Conservation (phyloP, 2,113 vertebrate genomes). For the Terrapene triunguis region DNA sequence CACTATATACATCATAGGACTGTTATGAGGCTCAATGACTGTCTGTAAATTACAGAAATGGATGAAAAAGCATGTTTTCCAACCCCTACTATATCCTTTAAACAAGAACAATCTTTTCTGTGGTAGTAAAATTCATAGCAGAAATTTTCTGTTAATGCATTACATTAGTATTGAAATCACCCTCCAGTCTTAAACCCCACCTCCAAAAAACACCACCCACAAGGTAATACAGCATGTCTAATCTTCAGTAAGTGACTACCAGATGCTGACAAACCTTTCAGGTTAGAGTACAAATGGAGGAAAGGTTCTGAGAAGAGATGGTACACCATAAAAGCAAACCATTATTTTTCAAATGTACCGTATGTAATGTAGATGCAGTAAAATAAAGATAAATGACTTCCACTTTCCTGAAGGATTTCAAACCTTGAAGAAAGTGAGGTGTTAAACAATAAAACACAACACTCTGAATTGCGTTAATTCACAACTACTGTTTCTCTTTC, state of each 20-base stretch:
- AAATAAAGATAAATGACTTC: neutral
- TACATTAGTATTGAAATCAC: neutral
- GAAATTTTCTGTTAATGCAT: neutral
- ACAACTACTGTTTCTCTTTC: neutral
- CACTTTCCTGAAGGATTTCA: neutral
- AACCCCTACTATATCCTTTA: neutral
- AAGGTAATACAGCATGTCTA: neutral
- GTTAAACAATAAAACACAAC: neutral
- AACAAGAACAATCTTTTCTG: neutral
- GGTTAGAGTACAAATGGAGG: neutral
- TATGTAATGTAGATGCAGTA: neutral
- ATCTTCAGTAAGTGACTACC: neutral
- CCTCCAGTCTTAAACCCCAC: neutral
- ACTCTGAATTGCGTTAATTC: neutral
- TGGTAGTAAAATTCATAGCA: accelerated
- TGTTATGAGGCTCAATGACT: neutral
- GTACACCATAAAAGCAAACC: neutral
- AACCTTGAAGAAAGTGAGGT: neutral
- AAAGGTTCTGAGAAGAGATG: neutral
- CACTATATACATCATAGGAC: neutral
- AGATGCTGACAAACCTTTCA: accelerated
- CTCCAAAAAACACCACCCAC: neutral
- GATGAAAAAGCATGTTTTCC: neutral
- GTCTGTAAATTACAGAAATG: neutral
- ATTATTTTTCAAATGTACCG: accelerated